Percentiles rank a stretch among this genome's conserved stretches.
Conservation (phyloP, 1,140 invertebrate genomes). For the Trichogramma pretiosum region DNA sequence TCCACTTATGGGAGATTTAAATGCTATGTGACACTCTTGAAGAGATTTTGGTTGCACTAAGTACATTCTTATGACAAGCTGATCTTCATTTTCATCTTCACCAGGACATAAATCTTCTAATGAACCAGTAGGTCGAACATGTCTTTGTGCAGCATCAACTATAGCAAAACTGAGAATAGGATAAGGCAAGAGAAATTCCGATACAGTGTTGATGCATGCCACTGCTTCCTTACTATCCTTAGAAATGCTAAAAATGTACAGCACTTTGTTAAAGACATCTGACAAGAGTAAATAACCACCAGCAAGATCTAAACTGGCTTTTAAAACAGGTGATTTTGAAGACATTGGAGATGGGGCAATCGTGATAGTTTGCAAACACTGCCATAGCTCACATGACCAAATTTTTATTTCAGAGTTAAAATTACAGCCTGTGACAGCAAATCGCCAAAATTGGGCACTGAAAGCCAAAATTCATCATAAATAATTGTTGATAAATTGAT, state of each 20-base stretch:
- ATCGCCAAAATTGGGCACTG: conserved; percentile 87
- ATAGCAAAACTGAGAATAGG: conserved; percentile 81
- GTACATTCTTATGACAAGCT: conserved; percentile 63
- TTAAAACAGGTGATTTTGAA: conserved; percentile 47
- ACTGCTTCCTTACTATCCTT: conserved; percentile 47
- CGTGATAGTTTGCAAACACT: conserved; percentile 78
- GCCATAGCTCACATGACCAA: conserved; percentile 91
- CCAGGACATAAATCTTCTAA: conserved; percentile 38
- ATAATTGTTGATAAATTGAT: not conserved
- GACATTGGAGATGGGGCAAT: conserved; percentile 48
- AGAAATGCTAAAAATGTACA: conserved; percentile 69
- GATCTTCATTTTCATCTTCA: conserved; percentile 40
- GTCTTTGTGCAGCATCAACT: conserved; percentile 57
- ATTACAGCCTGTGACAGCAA: conserved; percentile 80
- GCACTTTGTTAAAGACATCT: conserved; percentile 66
- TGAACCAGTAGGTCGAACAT: conserved; percentile 33
- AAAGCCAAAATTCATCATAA: conserved; percentile 19
- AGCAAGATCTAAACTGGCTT: conserved; percentile 72
- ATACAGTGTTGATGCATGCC: conserved; percentile 58
- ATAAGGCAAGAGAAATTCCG: conserved; percentile 73
- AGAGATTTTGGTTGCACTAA: conserved; percentile 81
- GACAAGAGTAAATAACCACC: conserved; percentile 77
- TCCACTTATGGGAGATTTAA: conserved; percentile 47
- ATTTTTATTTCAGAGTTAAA: conserved; percentile 86
- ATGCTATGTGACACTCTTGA: conserved; percentile 76